These are phyloP conservation scores for Tor tambroides DNA, from an alignment of 2,113 vertebrate species.

Conservation along the genomic window DNA sequence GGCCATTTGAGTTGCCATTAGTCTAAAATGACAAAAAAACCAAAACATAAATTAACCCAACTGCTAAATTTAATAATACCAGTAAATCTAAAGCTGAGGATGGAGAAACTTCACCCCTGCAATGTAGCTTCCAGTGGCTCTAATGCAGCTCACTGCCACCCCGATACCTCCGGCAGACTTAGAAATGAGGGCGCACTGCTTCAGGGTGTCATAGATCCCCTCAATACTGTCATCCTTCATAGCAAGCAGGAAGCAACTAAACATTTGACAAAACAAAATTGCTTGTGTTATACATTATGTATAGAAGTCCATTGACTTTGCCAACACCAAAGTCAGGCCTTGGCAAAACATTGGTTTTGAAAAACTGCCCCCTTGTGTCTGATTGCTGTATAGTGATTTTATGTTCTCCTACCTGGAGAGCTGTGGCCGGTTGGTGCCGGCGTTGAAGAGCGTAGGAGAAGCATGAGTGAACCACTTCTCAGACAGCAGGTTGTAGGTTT, in stretches of 20 bases:
- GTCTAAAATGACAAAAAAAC: constrained; percentile 79
- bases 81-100: neutral
- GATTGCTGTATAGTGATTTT: neutral
- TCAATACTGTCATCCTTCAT: constrained; percentile 99
- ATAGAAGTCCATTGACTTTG: neutral
- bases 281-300: neutral
- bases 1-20: constrained; percentile 92
- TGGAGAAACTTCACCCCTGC: constrained; percentile 84
- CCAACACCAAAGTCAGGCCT: neutral
- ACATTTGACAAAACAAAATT: neutral
- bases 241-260: constrained; percentile 92
- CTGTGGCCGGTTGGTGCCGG: constrained; percentile 92
- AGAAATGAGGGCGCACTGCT: constrained; percentile 95
- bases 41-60: neutral
- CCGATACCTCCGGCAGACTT: constrained; percentile 97
- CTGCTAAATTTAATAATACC: neutral
- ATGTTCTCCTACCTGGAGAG: constrained; percentile 86
- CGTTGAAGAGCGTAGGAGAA: constrained; percentile 95
- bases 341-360: neutral
- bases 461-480: constrained; percentile 98
- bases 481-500: constrained; percentile 94
- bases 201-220: constrained; percentile 95
- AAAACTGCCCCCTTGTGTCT: constrained; percentile 18
- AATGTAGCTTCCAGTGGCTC: constrained; percentile 95
- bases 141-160: constrained; percentile 92